These are phyloP conservation scores for Melanotaenia parkinsoni DNA, from an alignment of 2,797 vertebrate species.

Conservation along the genomic window DNA sequence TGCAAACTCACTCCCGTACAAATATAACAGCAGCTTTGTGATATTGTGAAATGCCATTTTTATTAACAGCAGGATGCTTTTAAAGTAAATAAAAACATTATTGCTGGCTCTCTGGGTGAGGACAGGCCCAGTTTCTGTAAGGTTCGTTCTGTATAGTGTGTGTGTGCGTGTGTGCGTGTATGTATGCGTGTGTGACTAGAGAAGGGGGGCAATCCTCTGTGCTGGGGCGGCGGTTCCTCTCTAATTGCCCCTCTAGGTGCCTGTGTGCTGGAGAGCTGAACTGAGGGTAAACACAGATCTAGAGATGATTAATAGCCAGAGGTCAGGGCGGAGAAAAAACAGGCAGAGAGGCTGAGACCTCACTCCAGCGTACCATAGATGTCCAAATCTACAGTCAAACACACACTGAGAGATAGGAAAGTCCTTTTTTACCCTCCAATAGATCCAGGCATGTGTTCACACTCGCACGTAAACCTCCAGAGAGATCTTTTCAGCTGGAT, in stretches of 20 bases:
- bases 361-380: slow-evolving; percentile 61
- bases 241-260: slow-evolving; percentile 99
- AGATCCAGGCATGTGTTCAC: slow-evolving; percentile 25
- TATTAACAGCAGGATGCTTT: slow-evolving; percentile 79
- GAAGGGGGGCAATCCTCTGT: slow-evolving; percentile 65
- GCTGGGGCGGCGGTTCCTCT: slow-evolving; percentile 80
- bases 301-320: slow-evolving; percentile 96
- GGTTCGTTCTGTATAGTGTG: slow-evolving; percentile 5
- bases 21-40: slow-evolving; percentile 74
- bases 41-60: slow-evolving; percentile 75
- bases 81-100: slow-evolving; percentile 84
- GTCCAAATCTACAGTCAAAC: slow-evolving; percentile 43
- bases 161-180: slow-evolving; percentile 4
- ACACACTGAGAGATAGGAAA: slow-evolving; percentile 10
- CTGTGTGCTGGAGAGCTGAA: slow-evolving; percentile 96
- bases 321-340: slow-evolving; percentile 88
- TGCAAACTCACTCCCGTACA: slow-evolving; percentile 69
- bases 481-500: slow-evolving; percentile 21
- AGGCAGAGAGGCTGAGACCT: slow-evolving; percentile 79
- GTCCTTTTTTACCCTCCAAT: slow-evolving; percentile 1
- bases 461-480: slow-evolving; percentile 16
- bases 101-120: slow-evolving; percentile 45
- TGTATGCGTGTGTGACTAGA: slow-evolving; percentile 16
- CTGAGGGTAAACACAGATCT: slow-evolving; percentile 96
- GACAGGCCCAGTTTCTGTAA: slow-evolving; percentile 35